Evolutionary conservation across 2,888 invertebrate species (phyloP).

Genomic region (Drosophila robusta): DNA sequence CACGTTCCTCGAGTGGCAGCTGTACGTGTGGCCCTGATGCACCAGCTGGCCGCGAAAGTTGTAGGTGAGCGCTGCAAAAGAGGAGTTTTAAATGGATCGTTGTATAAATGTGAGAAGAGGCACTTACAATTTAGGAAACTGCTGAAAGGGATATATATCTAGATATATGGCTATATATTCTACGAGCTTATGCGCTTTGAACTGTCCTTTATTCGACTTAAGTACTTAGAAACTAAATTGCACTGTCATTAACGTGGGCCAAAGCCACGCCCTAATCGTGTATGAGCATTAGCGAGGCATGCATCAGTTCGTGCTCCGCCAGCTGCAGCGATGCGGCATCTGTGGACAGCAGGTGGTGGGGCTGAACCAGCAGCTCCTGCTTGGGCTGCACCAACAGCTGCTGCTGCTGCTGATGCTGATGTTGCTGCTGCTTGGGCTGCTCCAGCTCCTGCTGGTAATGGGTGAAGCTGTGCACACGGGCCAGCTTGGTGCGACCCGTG

Average conservation of each 20-base stretch:
- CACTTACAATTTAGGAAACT: conserved; percentile 19
- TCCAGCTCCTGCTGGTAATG: conserved; percentile 35
- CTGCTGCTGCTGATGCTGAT: conserved; percentile 37
- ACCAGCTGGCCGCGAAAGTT: conserved; percentile 83
- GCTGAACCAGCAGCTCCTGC: conserved; percentile 30
- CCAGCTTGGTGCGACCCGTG: conserved; percentile 47
- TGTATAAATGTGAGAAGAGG: background rate
- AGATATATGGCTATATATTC: background rate
- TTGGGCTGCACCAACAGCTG: conserved; percentile 25
- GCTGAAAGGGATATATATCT: background rate
- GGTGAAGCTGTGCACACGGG: conserved; percentile 45
- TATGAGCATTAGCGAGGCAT: conserved; percentile 73
- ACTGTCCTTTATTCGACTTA: conserved; percentile 45
- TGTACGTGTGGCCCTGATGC: conserved; percentile 76
- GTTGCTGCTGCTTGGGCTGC: conserved; percentile 21
- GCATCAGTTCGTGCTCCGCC: conserved; percentile 72
- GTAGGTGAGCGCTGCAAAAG: conserved; percentile 68
- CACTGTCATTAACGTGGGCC: conserved; percentile 42
- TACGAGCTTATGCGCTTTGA: conserved; percentile 12
- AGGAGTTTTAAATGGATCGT: background rate
- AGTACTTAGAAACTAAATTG: conserved; percentile 62
- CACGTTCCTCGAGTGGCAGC: conserved; percentile 70
- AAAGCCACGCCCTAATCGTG: conserved; percentile 52
- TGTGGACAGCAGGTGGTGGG: conserved; percentile 42
- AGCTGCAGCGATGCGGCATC: conserved; percentile 57